A percentile compares a stretch with the other conserved stretches of the same genome.
These are phyloP conservation scores for Xestia xanthographa DNA, from an alignment of 2,888 invertebrate genomes.

Conservation along the genomic window DNA sequence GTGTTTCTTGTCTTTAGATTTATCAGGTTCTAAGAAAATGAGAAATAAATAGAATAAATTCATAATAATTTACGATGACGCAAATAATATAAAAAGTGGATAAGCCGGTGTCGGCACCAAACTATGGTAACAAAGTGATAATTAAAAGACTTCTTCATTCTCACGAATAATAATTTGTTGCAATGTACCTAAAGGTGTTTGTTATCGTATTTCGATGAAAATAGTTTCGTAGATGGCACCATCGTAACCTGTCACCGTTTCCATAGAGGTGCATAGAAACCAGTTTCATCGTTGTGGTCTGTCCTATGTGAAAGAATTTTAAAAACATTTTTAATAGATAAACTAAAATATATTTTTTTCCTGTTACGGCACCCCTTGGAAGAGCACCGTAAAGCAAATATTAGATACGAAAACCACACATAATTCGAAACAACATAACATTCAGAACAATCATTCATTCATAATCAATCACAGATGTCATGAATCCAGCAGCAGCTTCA, in stretches of 20 bases:
- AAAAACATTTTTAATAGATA: neutral
- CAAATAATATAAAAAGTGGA: neutral
- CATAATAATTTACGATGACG: no score
- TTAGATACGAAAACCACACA: neutral
- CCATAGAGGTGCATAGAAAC: neutral
- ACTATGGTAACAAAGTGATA: no score
- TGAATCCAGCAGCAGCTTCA: neutral
- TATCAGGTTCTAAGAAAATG: neutral
- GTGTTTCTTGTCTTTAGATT: neutral
- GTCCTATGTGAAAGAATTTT: neutral
- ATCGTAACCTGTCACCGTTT: neutral
- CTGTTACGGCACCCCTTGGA: neutral
- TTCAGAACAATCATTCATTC: constrained; percentile 9
- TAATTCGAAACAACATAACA: neutral
- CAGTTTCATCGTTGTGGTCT: neutral
- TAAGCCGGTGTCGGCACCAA: neutral
- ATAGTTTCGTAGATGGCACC: neutral
- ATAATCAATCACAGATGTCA: constrained; percentile 26
- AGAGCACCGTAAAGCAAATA: neutral
- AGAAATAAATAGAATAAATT: neutral
- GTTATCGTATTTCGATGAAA: neutral
- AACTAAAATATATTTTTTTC: neutral
- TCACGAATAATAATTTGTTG: neutral
- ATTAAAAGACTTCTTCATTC: neutral
- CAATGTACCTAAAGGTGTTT: neutral